Evolutionary conservation across 2,797 vertebrate species (phyloP).

Genomic region (Sebastes flavidus): DNA sequence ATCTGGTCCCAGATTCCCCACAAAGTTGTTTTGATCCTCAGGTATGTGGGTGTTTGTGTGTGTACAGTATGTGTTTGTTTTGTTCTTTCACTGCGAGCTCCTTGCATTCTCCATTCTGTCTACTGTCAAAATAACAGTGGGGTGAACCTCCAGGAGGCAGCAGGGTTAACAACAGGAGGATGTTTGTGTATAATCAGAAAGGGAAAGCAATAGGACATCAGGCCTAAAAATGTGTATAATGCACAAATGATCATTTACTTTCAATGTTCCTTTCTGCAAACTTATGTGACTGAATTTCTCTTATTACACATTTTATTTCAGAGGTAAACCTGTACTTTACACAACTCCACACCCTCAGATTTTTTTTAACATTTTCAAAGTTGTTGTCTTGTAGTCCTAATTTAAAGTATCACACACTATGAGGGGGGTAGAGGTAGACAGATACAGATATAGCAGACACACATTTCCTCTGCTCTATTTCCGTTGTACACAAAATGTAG

Average conservation of each 20-base stretch:
- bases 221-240: too few species aligned
- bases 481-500: too few species aligned
- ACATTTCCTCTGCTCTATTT: too few species aligned
- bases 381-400: background rate
- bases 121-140: background rate
- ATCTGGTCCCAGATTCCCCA: conserved; percentile 13
- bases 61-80: conserved; percentile 1
- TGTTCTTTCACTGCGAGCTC: background rate
- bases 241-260: background rate
- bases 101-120: background rate
- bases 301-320: background rate
- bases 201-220: background rate
- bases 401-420: too few species aligned
- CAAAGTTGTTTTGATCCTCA: conserved; percentile 28
- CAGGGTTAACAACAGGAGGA: background rate
- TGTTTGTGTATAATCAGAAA: background rate
- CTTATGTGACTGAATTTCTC: background rate
- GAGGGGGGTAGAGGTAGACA: too few species aligned
- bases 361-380: background rate
- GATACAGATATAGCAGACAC: too few species aligned
- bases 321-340: background rate
- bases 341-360: background rate
- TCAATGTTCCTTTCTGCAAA: background rate
- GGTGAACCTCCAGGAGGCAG: background rate
- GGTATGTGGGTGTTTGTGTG: background rate